These are phyloP conservation scores for Cerceris rybyensis DNA, from an alignment of 2,888 invertebrate species.

Conservation along the genomic window DNA sequence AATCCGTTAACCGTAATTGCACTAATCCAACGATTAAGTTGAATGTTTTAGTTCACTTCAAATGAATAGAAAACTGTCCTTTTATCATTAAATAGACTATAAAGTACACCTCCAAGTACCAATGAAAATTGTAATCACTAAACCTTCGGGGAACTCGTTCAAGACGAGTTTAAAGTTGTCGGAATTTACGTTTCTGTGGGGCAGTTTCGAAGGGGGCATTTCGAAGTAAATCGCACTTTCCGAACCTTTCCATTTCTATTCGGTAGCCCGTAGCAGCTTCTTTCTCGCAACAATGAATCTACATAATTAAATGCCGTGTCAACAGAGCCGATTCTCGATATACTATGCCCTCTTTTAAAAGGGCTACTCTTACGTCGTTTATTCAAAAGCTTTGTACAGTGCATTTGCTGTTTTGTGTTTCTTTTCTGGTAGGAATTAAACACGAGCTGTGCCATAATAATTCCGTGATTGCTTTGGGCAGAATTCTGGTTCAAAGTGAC, in stretches of 20 bases:
- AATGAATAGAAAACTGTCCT: not conserved
- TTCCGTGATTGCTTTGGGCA: too few species aligned
- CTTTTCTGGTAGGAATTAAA: not conserved
- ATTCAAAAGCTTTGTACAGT: constrained; percentile 51
- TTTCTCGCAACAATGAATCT: constrained; percentile 45
- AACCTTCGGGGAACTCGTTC: not conserved
- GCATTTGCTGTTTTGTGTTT: constrained; percentile 46
- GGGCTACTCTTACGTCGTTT: constrained; percentile 26
- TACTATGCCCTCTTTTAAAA: constrained; percentile 20
- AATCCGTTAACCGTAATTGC: not conserved
- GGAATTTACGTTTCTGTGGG: constrained; percentile 9
- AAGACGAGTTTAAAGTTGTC: not conserved
- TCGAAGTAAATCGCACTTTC: constrained; percentile 28
- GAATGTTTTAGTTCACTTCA: not conserved
- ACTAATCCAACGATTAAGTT: not conserved
- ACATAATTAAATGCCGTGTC: constrained; percentile 58
- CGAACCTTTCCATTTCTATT: constrained; percentile 4
- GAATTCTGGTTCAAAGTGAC: too few species aligned
- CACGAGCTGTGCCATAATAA: not conserved
- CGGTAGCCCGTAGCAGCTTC: not conserved
- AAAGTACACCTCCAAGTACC: not conserved
- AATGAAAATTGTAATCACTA: not conserved
- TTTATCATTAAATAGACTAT: not conserved
- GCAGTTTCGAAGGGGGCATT: constrained; percentile 7
- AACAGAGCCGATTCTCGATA: constrained; percentile 46